A percentile compares a stretch with the other conserved stretches of the same genome.
These are phyloP conservation scores for Sclerurus mexicanus DNA, from an alignment of 2,113 vertebrate species.

Conservation along the genomic window DNA sequence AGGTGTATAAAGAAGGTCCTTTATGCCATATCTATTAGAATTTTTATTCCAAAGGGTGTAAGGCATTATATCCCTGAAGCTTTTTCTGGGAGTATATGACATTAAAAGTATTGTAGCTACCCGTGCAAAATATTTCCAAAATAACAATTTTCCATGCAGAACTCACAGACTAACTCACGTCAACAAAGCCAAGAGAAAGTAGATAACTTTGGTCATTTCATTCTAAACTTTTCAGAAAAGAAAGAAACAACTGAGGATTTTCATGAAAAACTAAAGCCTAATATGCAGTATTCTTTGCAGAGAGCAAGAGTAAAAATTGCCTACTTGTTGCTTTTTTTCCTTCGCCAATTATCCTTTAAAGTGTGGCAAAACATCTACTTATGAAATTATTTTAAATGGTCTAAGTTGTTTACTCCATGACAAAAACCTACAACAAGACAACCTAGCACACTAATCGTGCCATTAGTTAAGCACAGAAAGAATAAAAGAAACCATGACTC, in stretches of 20 bases:
- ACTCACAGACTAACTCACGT: background rate
- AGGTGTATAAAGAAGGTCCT: background rate
- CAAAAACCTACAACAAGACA: background rate
- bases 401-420: background rate
- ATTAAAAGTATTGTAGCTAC: background rate
- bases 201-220: background rate
- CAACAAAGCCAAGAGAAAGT: background rate
- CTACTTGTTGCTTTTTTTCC: background rate
- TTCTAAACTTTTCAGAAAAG: background rate
- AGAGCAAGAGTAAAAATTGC: background rate
- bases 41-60: background rate
- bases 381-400: background rate
- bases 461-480: background rate
- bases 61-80: background rate
- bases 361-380: background rate
- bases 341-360: background rate
- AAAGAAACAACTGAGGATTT: background rate
- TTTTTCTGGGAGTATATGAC: background rate
- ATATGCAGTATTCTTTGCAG: background rate
- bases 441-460: background rate
- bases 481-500: background rate
- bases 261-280: background rate
- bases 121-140: background rate
- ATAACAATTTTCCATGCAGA: background rate
- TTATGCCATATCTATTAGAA: background rate